Evolutionary conservation across 2,888 invertebrate genomes (phyloP), one percentile per base, ranked within the genome.

Genomic region (Amphimallon solstitiale): DNA sequence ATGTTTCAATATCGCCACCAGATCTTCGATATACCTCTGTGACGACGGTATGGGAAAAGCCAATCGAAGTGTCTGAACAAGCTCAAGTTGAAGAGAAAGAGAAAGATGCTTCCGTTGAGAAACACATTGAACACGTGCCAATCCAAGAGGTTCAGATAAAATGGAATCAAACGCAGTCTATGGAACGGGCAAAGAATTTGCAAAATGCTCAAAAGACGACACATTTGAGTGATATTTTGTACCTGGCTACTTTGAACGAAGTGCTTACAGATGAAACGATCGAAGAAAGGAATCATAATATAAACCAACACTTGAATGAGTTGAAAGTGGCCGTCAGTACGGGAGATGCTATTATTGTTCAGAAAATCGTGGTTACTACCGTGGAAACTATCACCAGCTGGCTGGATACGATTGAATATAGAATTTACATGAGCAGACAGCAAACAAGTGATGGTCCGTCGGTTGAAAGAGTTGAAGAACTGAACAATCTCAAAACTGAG

Each of bases 381-480:
- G 90, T 94, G 49, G 92, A 94, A 80, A 91, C 90, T 0, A 90
- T 95, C 43, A 92, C 93, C 0, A 90, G 90, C 10, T 94, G 94
- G 92, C 79, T 95, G 45, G 92, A 94, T 82, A 92, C 91, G 21
- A 92, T 94, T 66, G 93, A 93, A 78, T 93, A 93, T 72, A 88
- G 89, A 74, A 91, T 93, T 49, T 90, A 88, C 73, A 79, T 88
- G 19, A 86, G 86, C 67, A 78, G 85, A n/a, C 86, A 87, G 71
- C 84, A 86, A 78, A 85, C 85, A 0, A 83, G 83, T 15, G 85
- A 87, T 51, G 86, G 86, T 9, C 86, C 87, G 0, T 85, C 89
- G n/a, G 85, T 87, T 73, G 86, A 86, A 68, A 85, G 88, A 68
- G 81, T 91, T 3, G 80, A 85, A 69, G 85, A 86, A 72, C 86